Conservation (phyloP, 2,113 vertebrate genomes). For the Syngnathoides biaculeatus region DNA sequence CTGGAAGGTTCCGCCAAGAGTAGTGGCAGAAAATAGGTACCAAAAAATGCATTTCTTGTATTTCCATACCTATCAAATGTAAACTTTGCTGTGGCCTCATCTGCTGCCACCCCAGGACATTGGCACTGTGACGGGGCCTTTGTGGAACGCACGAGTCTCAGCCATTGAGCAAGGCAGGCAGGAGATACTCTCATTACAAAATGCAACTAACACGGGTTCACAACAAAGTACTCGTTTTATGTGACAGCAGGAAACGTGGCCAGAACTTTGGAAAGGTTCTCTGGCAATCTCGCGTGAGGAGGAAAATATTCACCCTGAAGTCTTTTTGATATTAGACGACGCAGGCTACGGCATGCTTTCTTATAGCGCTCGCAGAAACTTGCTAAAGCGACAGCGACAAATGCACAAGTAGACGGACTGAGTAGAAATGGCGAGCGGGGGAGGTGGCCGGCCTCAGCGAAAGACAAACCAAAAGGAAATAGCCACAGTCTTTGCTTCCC, state of each 20-base stretch:
- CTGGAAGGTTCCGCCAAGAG: constrained; percentile 36
- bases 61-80: neutral
- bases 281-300: constrained; percentile 17
- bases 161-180: constrained; percentile 59
- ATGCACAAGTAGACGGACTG: neutral
- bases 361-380: constrained; percentile 4
- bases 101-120: neutral
- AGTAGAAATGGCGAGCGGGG: too few species aligned
- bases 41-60: neutral
- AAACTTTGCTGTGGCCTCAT: neutral
- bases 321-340: too few species aligned
- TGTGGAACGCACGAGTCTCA: constrained; percentile 19
- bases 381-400: neutral
- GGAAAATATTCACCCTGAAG: too few species aligned
- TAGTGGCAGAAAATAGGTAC: neutral
- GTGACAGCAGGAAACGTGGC: constrained; percentile 30
- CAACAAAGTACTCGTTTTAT: constrained; percentile 4
- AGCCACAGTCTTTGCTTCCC: too few species aligned
- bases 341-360: constrained; percentile 1
- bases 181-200: too few species aligned
- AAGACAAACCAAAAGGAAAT: too few species aligned
- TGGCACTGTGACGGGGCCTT: neutral
- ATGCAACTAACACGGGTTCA: too few species aligned
- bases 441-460: too few species aligned
- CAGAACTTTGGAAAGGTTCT: constrained; percentile 4